phyloP scores from a whole-genome alignment of 2,113 vertebrate species.

The Lagopus leucura region DNA sequence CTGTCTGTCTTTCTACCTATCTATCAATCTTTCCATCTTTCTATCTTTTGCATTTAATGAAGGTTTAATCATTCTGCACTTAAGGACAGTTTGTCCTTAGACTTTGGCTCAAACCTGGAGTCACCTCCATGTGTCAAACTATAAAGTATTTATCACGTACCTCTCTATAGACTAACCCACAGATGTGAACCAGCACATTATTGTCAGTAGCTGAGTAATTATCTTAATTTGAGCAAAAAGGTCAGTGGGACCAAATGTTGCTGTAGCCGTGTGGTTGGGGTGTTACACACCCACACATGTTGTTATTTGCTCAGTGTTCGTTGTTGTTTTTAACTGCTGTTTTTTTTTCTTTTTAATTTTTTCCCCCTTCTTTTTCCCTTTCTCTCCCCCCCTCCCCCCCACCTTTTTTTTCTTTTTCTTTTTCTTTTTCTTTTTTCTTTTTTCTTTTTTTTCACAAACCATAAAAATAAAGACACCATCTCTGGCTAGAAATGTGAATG shows the following conservation, averaged over 20 bases:
- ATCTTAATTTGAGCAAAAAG: slow-evolving; percentile 60
- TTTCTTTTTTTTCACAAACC: not conserved
- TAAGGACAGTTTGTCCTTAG: not conserved
- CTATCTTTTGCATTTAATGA: not conserved
- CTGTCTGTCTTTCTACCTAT: not conserved
- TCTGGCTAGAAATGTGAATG: slow-evolving; percentile 25
- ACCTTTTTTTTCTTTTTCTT: no score
- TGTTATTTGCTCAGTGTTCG: slow-evolving; percentile 19
- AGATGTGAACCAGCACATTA: not conserved
- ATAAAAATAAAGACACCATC: slow-evolving; percentile 39
- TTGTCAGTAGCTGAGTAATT: slow-evolving; percentile 46
- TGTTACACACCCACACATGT: slow-evolving; percentile 45
- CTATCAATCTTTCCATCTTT: not conserved
- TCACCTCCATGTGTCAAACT: not conserved
- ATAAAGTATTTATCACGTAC: not conserved
- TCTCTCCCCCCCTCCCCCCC: no score
- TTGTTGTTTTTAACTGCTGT: not conserved
- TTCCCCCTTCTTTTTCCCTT: no score
- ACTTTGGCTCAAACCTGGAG: slow-evolving; percentile 13
- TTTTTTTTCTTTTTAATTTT: not conserved
- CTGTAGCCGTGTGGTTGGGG: slow-evolving; percentile 16
- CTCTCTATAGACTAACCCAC: not conserved
- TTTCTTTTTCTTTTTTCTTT: no score
- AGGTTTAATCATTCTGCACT: not conserved
- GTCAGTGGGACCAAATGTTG: slow-evolving; percentile 46